Percentiles rank a stretch among this genome's conserved stretches.
Evolutionary conservation across 2,888 invertebrate species (phyloP).

Genomic region (Chaetoderma sp.): DNA sequence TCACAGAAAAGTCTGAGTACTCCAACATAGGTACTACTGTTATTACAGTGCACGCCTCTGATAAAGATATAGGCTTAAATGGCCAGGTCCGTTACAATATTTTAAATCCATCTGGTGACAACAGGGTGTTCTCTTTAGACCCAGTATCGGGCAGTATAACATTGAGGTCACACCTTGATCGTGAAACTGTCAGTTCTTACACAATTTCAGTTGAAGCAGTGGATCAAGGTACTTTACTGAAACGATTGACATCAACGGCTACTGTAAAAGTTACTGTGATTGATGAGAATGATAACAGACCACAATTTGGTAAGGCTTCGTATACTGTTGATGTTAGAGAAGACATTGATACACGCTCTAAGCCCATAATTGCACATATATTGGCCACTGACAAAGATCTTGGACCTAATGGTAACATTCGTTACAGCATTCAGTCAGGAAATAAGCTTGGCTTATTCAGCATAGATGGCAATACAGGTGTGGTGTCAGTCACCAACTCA

Average conservation of each 20-base stretch:
- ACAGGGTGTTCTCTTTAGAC: slow-evolving; percentile 87
- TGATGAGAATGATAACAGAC: slow-evolving; percentile 97
- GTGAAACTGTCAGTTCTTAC: slow-evolving; percentile 89
- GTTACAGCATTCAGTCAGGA: slow-evolving; percentile 95
- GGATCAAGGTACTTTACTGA: slow-evolving; percentile 77
- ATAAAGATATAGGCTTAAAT: slow-evolving; percentile 91
- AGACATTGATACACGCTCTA: slow-evolving; percentile 86
- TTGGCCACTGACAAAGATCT: slow-evolving; percentile 92
- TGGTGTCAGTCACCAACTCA: slow-evolving; percentile 83
- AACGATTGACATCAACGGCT: slow-evolving; percentile 86
- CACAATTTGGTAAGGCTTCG: slow-evolving; percentile 85
- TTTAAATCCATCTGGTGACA: slow-evolving; percentile 76
- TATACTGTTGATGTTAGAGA: slow-evolving; percentile 87
- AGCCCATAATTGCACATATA: slow-evolving; percentile 85
- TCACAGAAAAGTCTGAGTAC: slow-evolving; percentile 88
- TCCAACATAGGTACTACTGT: slow-evolving; percentile 89
- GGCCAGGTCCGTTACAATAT: slow-evolving; percentile 80
- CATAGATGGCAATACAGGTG: slow-evolving; percentile 92
- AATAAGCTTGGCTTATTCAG: slow-evolving; percentile 94
- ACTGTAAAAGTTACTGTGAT: slow-evolving; percentile 93
- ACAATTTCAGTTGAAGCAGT: slow-evolving; percentile 86
- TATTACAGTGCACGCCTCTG: slow-evolving; percentile 89
- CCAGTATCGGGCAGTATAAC: slow-evolving; percentile 84
- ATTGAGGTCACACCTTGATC: slow-evolving; percentile 83
- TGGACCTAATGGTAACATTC: slow-evolving; percentile 91